phyloP scores from a whole-genome alignment of 1,140 invertebrate species.

The Cardiocondyla obscurior region DNA sequence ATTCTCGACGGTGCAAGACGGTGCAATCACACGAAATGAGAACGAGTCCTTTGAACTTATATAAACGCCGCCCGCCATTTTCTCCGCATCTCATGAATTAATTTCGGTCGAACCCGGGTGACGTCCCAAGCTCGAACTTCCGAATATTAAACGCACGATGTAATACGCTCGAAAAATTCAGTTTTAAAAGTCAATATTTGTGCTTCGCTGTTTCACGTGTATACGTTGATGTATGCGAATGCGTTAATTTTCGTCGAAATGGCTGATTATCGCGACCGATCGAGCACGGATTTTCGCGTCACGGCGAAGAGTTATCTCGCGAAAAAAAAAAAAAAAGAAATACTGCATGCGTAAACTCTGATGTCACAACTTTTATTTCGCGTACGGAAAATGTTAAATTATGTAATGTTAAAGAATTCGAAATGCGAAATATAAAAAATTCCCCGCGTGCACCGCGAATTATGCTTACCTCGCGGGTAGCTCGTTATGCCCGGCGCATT shows the following conservation, averaged over 20 bases:
- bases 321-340: too few species aligned
- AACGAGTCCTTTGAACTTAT: neutral
- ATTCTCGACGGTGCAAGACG: constrained; percentile 16
- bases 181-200: neutral
- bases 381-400: too few species aligned
- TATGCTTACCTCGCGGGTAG: neutral
- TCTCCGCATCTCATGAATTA: constrained; percentile 15
- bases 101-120: neutral
- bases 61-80: neutral
- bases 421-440: constrained; percentile 15
- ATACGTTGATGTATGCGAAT: neutral
- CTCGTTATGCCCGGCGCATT: constrained; percentile 45
- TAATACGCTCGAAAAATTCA: neutral
- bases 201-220: neutral
- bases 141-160: neutral
- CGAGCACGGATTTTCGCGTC: neutral
- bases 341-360: neutral
- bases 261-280: constrained; percentile 35
- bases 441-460: neutral
- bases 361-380: constrained; percentile 15
- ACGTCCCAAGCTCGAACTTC: neutral
- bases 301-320: neutral
- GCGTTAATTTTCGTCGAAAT: constrained; percentile 9
- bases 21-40: constrained; percentile 7
- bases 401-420: too few species aligned